phyloP scores from a whole-genome alignment of 2,888 invertebrate genomes.

The Oscheius sp. region DNA sequence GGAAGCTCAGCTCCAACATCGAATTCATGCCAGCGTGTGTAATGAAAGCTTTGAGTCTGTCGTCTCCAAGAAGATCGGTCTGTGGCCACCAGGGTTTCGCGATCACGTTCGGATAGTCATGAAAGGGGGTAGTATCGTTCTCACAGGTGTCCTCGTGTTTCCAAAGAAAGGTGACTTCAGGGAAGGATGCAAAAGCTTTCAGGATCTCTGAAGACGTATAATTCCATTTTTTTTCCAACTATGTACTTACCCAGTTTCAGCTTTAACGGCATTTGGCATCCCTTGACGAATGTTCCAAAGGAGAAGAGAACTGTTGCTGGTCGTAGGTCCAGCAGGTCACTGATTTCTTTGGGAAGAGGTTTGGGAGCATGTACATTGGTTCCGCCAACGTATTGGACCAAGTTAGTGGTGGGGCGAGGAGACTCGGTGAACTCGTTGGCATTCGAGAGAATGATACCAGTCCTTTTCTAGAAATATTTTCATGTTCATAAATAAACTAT shows the following conservation, averaged over 20 bases:
- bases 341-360: conserved; percentile 13
- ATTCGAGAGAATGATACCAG: conserved; percentile 29
- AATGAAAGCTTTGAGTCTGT: conserved; percentile 19
- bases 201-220: conserved; percentile 23
- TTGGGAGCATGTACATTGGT: conserved; percentile 21
- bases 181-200: conserved; percentile 26
- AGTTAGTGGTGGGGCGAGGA: conserved; percentile 18
- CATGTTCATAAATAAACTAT: not conserved
- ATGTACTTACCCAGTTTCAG: conserved; percentile 17
- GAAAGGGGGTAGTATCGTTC: conserved; percentile 29
- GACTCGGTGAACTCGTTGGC: conserved; percentile 38
- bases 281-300: conserved; percentile 26
- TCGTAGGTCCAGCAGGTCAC: conserved; percentile 6
- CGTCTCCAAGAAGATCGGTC: conserved; percentile 30
- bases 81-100: conserved; percentile 29
- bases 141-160: conserved; percentile 31
- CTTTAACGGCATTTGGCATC: conserved; percentile 16
- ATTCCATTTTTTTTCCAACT: not conserved
- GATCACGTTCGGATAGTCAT: conserved; percentile 20
- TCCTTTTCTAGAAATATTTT: not conserved
- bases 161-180: conserved; percentile 33
- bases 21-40: conserved; percentile 37
- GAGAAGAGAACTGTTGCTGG: conserved; percentile 31
- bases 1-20: conserved; percentile 18
- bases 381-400: conserved; percentile 34